phyloP scores from a whole-genome alignment of 2,888 invertebrate genomes.

The Callinectes sapidus region DNA sequence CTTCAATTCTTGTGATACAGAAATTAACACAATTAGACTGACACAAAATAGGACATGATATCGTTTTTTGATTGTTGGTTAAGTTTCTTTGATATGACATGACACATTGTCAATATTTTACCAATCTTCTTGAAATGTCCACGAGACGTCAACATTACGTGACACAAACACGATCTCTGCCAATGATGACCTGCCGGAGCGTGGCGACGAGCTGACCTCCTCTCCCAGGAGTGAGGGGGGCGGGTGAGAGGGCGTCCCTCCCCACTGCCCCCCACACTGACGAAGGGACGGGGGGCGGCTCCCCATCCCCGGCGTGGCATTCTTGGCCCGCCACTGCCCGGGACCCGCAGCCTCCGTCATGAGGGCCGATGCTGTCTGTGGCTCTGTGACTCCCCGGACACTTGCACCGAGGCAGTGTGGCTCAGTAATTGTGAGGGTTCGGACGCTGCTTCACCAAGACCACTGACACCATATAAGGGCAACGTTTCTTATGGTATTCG shows the following conservation, averaged over 20 bases:
- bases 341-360: not conserved
- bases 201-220: conserved; percentile 60
- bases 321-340: not conserved
- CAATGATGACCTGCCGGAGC: not conserved
- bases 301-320: not conserved
- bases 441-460: no score
- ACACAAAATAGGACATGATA: no score
- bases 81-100: no score
- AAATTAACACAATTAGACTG: not conserved
- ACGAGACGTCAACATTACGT: not conserved
- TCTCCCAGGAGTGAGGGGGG: conserved; percentile 45
- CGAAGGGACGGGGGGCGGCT: conserved; percentile 52
- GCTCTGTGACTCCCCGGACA: not conserved
- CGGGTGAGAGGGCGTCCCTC: conserved; percentile 49
- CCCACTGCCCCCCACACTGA: conserved; percentile 58
- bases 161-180: not conserved
- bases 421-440: no score
- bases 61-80: no score
- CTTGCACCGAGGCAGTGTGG: not conserved
- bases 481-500: no score
- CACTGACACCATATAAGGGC: no score
- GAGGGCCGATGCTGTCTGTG: not conserved
- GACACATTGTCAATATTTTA: no score
- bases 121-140: no score
- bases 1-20: not conserved